Evolutionary conservation across 92 coral and sea anemone species (phyloP), one percentile per base, ranked within the genome.

Genomic region (Palythoa heliodiscus): DNA sequence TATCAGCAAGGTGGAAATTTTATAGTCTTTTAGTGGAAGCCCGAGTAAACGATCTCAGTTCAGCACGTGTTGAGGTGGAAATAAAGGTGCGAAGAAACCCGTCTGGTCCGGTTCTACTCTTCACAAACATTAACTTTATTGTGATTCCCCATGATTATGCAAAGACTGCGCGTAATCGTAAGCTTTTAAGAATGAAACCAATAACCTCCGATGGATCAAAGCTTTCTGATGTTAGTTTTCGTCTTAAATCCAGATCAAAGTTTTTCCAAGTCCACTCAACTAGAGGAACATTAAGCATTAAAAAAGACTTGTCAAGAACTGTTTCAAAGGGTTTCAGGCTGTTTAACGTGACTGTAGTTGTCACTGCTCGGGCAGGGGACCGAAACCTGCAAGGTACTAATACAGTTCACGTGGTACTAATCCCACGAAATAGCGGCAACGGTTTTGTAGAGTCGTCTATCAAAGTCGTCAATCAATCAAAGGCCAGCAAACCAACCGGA

Each of bases 401-500:
- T 4, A 84, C 82, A 38, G 82, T 97, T 47, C 87, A 93, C 22
- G 89, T 97, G 61, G 91, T 91, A n/a, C 90, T 97, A 11, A 93
- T 97, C 10, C 98, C 98, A 43, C 95, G 91, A 23, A 83, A 87
- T 86, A 86, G 94, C 55, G 99, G 99, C 11, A 94, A 92, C 72
- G 67, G 86, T 52, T 94, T 87, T 77, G 95, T 94, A 23, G 89
- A 94, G 55, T 90, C 98, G 0, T 92, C 98, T 71, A 43, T 94
- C 54, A 95, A 83, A 63, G 90, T 82, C 17, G 81, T 93, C 54
- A 91, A 89, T 79, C 93, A 86, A 76, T 89, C 88, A 71, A 68
- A 90, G 67, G 60, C 70, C 11, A 55, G 75, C 5, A 76, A 74
- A 80, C 79, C 72, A 57, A 43, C 70, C 35, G 82, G 80, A 52